phyloP scores from a whole-genome alignment of 2,888 invertebrate species.

The Notodonta dromedarius region DNA sequence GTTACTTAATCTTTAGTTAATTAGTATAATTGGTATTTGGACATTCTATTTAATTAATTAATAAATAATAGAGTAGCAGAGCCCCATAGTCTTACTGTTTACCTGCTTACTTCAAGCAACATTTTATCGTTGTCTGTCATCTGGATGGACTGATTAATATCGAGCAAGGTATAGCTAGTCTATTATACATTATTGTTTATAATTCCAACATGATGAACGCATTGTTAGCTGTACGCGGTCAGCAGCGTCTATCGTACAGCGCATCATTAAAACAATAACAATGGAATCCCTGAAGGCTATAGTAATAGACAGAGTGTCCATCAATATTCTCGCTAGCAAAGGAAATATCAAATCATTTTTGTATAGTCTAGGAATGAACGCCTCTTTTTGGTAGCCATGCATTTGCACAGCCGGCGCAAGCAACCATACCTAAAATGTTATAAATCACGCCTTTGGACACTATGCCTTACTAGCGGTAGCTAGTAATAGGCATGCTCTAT shows the following conservation, averaged over 20 bases:
- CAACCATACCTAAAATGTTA: no score
- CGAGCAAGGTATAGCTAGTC: neutral
- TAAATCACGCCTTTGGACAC: no score
- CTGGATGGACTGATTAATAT: neutral
- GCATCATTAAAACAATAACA: constrained; percentile 1
- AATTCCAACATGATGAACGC: neutral
- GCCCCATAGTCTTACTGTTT: no score
- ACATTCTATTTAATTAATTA: no score
- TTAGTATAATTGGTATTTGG: no score
- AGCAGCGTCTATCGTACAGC: neutral
- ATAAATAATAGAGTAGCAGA: no score
- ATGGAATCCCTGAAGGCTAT: neutral
- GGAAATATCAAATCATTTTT: neutral
- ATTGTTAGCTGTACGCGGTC: neutral
- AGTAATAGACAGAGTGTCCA: neutral
- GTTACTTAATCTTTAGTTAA: no score
- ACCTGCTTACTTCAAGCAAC: no score
- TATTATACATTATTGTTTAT: neutral
- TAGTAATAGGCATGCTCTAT: neutral
- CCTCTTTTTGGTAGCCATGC: no score
- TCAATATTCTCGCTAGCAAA: neutral
- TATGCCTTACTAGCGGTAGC: no score
- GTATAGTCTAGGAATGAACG: neutral
- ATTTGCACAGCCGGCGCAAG: no score
- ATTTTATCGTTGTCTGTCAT: no score